Percentiles rank a stretch among this genome's conserved stretches.
Conservation (phyloP, 1,140 invertebrate genomes). For the Steinernema khuongi region DNA sequence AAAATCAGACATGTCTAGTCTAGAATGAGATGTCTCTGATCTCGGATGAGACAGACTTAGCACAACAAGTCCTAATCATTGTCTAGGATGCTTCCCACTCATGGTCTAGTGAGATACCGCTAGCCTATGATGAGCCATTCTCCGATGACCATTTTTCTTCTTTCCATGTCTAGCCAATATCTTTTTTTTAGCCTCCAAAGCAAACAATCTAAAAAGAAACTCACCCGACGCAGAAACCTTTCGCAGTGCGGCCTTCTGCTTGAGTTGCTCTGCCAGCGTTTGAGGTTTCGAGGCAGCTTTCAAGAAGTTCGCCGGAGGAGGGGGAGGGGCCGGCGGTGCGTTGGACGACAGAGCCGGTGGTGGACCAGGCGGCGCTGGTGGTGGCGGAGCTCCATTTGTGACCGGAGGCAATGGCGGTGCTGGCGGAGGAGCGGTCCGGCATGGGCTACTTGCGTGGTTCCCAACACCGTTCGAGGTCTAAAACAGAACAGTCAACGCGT, state of each 20-base stretch:
- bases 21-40: too few species aligned
- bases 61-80: too few species aligned
- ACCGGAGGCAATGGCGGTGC: not conserved
- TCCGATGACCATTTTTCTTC: too few species aligned
- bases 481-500: not conserved
- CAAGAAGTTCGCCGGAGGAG: conserved; percentile 18
- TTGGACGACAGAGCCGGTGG: conserved; percentile 22
- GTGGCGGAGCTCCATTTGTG: not conserved
- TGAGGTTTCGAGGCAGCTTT: conserved; percentile 24
- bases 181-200: not conserved
- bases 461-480: not conserved
- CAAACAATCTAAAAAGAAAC: not conserved
- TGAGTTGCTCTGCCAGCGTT: conserved; percentile 24
- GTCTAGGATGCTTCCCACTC: too few species aligned
- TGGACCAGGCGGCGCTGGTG: not conserved
- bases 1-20: too few species aligned
- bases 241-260: conserved; percentile 17
- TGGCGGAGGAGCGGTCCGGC: not conserved
- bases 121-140: too few species aligned
- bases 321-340: not conserved
- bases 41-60: too few species aligned
- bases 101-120: too few species aligned
- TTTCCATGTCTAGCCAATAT: not conserved
- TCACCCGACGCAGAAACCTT: conserved; percentile 20
- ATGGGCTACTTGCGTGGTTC: not conserved